These are phyloP conservation scores for Drosophila murphyi DNA, from an alignment of 1,140 invertebrate genomes.

Conservation along the genomic window DNA sequence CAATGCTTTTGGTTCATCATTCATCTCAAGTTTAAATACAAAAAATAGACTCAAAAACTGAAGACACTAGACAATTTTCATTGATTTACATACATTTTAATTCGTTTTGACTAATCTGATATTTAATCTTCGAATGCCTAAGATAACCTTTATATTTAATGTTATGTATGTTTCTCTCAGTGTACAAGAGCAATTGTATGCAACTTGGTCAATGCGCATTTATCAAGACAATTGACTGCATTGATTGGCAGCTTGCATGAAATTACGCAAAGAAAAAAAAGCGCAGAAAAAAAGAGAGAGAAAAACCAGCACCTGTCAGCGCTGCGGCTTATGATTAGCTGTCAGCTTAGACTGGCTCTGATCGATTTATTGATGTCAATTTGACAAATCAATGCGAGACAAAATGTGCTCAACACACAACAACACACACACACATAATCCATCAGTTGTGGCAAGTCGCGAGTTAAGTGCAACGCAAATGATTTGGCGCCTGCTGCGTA, in stretches of 20 bases:
- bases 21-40: too few relatives aligned
- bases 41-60: too few relatives aligned
- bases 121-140: too few relatives aligned
- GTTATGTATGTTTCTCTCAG: neutral
- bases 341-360: constrained; percentile 72
- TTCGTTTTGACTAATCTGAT: too few relatives aligned
- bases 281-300: neutral
- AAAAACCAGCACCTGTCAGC: constrained; percentile 63
- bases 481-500: constrained; percentile 15
- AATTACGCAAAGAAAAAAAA: constrained; percentile 59
- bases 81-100: too few relatives aligned
- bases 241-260: constrained; percentile 75
- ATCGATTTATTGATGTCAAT: constrained; percentile 82
- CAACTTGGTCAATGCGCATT: constrained; percentile 70
- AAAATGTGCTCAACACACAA: constrained; percentile 9
- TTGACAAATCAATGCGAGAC: constrained; percentile 78
- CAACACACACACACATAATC: neutral
- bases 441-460: neutral
- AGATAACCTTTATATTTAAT: too few relatives aligned
- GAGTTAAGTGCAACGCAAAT: constrained; percentile 68
- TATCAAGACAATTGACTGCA: constrained; percentile 76
- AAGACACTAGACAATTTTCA: too few relatives aligned
- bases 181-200: constrained; percentile 1
- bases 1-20: too few relatives aligned
- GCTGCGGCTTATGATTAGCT: constrained; percentile 73